Evolutionary conservation across 2,888 invertebrate genomes (phyloP).

Genomic region (Andrena bicolor): DNA sequence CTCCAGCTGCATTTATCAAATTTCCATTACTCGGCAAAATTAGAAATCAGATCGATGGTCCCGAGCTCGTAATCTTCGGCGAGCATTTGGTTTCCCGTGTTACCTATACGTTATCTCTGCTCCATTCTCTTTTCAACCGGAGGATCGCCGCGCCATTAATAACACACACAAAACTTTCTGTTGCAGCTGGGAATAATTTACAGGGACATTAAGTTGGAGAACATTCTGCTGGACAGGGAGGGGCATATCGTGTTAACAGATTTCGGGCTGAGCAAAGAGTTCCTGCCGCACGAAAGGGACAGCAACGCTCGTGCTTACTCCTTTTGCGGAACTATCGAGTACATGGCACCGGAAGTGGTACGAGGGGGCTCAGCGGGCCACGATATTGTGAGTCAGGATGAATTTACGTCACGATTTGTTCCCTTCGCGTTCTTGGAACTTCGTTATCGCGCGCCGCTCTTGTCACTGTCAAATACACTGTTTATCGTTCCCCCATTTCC

Average conservation of each 20-base stretch:
- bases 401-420: constrained; percentile 59
- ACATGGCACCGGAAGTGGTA: constrained; percentile 96
- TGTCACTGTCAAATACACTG: constrained; percentile 28
- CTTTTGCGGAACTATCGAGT: constrained; percentile 99
- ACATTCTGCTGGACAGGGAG: constrained; percentile 96
- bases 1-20: too few relatives aligned
- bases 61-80: too few relatives aligned
- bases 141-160: background rate
- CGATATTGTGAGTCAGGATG: constrained; percentile 93
- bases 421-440: constrained; percentile 55
- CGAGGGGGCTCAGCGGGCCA: constrained; percentile 95
- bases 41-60: too few relatives aligned
- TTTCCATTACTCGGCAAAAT: too few relatives aligned
- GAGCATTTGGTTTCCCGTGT: too few relatives aligned
- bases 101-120: too few relatives aligned
- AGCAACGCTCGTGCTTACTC: constrained; percentile 95
- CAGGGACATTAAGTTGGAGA: constrained; percentile 98
- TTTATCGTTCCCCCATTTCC: constrained; percentile 40
- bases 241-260: constrained; percentile 99
- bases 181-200: constrained; percentile 98
- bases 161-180: constrained; percentile 49
- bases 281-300: constrained; percentile 89
- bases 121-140: too few relatives aligned
- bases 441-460: constrained; percentile 34
- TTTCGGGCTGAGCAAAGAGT: constrained; percentile 98